These are phyloP conservation scores for Aproaerema taeniolella DNA, from an alignment of 2,888 invertebrate species.

Conservation along the genomic window DNA sequence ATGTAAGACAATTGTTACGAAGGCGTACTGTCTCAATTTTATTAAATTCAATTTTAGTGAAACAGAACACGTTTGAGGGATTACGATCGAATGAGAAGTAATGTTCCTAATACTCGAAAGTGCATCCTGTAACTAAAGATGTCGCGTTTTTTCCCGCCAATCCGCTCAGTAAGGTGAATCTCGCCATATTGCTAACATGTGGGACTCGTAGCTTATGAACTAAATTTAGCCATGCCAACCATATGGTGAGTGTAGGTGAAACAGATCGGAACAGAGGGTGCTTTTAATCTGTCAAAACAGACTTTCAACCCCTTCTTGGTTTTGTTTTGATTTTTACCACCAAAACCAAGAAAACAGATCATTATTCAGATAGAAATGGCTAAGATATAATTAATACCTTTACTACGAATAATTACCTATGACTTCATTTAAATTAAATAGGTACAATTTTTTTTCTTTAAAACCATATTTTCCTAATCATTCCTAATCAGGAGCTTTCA, in stretches of 20 bases:
- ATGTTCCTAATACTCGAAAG: slow-evolving; percentile 47
- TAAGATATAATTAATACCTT: too few relatives aligned
- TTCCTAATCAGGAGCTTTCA: too few relatives aligned
- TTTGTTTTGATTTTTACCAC: too few relatives aligned
- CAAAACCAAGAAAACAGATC: too few relatives aligned
- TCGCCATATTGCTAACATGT: slow-evolving; percentile 69
- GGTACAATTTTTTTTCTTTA: too few relatives aligned
- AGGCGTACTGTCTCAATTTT: slow-evolving; percentile 21
- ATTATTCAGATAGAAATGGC: too few relatives aligned
- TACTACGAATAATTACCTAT: too few relatives aligned
- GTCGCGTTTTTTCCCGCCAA: slow-evolving; percentile 59
- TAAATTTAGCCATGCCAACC: slow-evolving; percentile 63
- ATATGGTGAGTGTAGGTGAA: slow-evolving; percentile 60
- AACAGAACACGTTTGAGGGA: slow-evolving; percentile 35
- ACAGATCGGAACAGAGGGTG: slow-evolving; percentile 28
- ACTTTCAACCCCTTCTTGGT: slow-evolving; percentile 27
- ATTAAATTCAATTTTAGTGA: slow-evolving; percentile 19
- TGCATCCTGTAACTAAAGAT: slow-evolving; percentile 73
- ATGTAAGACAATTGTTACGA: not conserved
- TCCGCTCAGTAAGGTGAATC: slow-evolving; percentile 60
- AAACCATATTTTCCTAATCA: too few relatives aligned
- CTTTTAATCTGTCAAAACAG: slow-evolving; percentile 30
- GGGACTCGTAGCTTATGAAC: slow-evolving; percentile 46
- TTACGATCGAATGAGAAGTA: slow-evolving; percentile 27
- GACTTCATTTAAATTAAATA: too few relatives aligned